These are phyloP conservation scores for Camponotus vicinus DNA, from an alignment of 1,140 invertebrate genomes.

Conservation along the genomic window DNA sequence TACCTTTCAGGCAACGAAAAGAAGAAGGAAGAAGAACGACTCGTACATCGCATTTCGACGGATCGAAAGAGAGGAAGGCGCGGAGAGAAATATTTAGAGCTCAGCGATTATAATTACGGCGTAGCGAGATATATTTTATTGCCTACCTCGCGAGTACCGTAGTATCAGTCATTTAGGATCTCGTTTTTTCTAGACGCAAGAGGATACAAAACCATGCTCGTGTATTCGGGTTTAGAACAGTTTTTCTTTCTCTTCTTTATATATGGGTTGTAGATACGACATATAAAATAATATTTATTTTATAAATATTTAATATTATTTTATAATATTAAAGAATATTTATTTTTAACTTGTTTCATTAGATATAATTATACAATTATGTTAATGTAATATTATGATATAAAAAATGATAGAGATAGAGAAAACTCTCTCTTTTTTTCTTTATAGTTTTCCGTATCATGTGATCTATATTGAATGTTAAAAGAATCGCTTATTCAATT, in stretches of 20 bases:
- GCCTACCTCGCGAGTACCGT: conserved; percentile 49
- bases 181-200: conserved; percentile 28
- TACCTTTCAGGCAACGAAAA: conserved; percentile 21
- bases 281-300: conserved; percentile 59
- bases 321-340: conserved; percentile 50
- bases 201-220: background rate
- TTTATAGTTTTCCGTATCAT: background rate
- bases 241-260: background rate
- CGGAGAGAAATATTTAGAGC: conserved; percentile 70
- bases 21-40: conserved; percentile 15
- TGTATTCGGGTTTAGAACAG: background rate
- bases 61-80: conserved; percentile 68
- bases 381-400: background rate
- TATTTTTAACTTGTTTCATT: conserved; percentile 22
- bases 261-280: background rate
- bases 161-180: conserved; percentile 7
- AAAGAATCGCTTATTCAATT: conserved; percentile 2
- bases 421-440: background rate
- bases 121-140: conserved; percentile 71
- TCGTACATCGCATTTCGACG: conserved; percentile 55
- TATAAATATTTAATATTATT: too few species aligned
- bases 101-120: conserved; percentile 67
- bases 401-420: background rate
- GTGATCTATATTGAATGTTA: background rate
- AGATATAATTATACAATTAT: background rate